A percentile compares a stretch with the other conserved stretches of the same genome.
Evolutionary conservation across 2,113 vertebrate genomes (phyloP).

Genomic region (Pelmatolapia mariae): DNA sequence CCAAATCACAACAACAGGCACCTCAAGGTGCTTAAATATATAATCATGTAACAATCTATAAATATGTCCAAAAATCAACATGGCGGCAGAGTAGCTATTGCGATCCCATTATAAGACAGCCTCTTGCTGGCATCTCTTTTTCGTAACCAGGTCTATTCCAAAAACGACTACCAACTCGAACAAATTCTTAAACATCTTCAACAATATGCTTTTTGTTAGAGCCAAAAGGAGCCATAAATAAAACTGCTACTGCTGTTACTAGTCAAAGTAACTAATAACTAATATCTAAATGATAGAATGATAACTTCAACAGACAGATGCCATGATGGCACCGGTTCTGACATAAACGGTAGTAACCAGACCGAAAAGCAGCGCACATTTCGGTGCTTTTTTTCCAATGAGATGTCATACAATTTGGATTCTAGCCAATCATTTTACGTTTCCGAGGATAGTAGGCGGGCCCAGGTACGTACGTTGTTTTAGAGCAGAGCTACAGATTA

Average conservation of each 20-base stretch:
- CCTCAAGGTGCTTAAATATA: background rate
- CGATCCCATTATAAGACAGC: background rate
- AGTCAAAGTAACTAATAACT: background rate
- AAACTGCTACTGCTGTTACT: background rate
- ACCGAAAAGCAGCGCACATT: no score
- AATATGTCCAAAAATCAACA: background rate
- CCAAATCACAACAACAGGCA: background rate
- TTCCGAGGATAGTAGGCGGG: no score
- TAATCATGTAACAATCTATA: background rate
- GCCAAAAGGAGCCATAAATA: background rate
- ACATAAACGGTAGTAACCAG: no score
- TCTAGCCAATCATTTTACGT: no score
- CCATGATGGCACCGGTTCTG: no score
- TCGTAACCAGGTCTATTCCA: background rate
- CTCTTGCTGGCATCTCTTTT: background rate
- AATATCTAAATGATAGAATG: no score
- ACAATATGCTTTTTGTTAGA: background rate
- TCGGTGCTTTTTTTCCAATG: no score
- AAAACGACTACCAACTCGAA: background rate
- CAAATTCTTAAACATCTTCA: background rate
- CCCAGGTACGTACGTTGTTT: no score
- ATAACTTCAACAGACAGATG: no score
- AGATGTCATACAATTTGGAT: no score
- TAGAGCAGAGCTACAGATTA: no score
- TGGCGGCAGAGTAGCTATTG: background rate